A percentile compares a stretch with the other conserved stretches of the same genome.
Conservation (phyloP, 2,113 vertebrate genomes). For the Aythya baeri region DNA sequence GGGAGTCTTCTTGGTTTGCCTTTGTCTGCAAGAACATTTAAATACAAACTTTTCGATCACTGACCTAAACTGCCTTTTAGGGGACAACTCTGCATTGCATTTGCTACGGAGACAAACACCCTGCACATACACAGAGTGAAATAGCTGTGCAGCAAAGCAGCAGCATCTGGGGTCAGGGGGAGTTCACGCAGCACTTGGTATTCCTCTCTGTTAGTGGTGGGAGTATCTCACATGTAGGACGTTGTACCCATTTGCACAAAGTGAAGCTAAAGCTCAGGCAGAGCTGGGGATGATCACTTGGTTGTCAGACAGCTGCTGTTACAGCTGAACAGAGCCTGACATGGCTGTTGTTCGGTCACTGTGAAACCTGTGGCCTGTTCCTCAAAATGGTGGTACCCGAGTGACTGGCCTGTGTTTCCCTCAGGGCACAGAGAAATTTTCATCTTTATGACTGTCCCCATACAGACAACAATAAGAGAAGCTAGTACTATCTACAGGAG, state of each 20-base stretch:
- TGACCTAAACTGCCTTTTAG: background rate
- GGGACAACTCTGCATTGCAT: background rate
- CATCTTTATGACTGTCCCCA: background rate
- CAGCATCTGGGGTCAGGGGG: background rate
- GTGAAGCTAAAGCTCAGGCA: background rate
- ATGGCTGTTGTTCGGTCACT: accelerated
- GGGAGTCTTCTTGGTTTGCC: background rate
- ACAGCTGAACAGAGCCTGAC: background rate
- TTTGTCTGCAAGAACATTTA: constrained; percentile 22
- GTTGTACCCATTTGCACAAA: background rate
- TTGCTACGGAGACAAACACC: background rate
- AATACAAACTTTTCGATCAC: background rate
- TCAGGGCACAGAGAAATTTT: background rate
- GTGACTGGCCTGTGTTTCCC: background rate
- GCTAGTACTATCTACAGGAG: background rate
- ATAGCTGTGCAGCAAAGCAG: background rate
- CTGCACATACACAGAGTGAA: background rate
- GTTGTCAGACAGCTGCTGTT: background rate
- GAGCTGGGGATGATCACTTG: accelerated
- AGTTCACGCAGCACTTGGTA: background rate
- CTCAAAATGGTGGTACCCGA: background rate
- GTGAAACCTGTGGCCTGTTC: background rate
- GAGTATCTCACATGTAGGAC: accelerated
- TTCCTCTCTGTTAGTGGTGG: background rate
- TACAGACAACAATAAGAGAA: background rate